Evolutionary conservation across 2,113 vertebrate species (phyloP), one percentile per base, ranked within the genome.

Genomic region (Pterocles gutturalis): DNA sequence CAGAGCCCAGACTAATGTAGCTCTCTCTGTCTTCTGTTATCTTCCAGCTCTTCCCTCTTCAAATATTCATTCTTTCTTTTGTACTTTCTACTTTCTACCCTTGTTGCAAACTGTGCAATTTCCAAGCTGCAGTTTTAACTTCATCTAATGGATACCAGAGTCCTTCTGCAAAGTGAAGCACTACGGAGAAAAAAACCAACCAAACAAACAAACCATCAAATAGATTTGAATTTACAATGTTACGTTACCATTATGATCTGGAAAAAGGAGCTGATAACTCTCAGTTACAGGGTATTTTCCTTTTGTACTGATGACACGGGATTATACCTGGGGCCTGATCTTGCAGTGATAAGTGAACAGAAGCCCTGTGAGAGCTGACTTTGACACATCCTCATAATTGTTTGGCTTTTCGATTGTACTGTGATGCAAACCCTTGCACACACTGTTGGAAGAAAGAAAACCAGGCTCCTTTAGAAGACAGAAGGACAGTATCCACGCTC

Each of bases 381-480:
- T 31, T 10, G 49, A 72, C 55, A 53, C 24, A 54, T 31, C 31
- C 48, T 28, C 38, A 17, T 19, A n/a, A 54, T 4, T 20, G 15
- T 41, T 45, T 22, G n/a, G 49, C 45, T 43, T 22, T 69, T 51
- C 11, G 21, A 31, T 20, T 69, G 54, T 13, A 36, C 34, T 45
- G 45, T 21, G 26, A 20, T 49, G 43, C 25, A 34, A 80, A 43
- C 18, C n/a, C 38, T 36, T 82, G 16, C 60, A 49, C 54, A 55
- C 19, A 4, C 11, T 28, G 36, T 17, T 53, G 51, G 65, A 83
- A 49, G 58, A 34, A 67, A 43, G 31, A 14, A 70, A 54, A 33
- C 2, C 25, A 83, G 84, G 77, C 72, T 94, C 78, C 89, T 90
- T 92, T 71, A 96, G 95, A 94, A 95, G 97, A 81, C 85, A 92